Evolutionary conservation across 1,140 invertebrate species (phyloP), one percentile per base, ranked within the genome.

Genomic region (Saccostrea echinata): DNA sequence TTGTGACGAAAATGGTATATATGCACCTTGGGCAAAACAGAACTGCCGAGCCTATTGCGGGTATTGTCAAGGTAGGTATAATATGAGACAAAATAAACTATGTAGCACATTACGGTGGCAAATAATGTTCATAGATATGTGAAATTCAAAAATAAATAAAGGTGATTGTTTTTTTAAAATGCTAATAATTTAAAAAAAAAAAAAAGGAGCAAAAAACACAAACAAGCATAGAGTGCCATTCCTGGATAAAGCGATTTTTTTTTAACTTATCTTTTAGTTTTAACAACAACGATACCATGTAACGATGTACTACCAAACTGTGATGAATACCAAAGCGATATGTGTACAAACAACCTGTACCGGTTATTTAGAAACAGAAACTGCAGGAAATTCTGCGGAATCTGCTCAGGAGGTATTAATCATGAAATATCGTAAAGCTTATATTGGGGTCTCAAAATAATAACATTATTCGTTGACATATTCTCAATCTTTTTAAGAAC

Each of bases 341-440:
- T 88, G 16, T 88, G 87, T 85, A 61, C 83, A 12, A 88, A 88
- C 76, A 30, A 12, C 18, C 18, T 85, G 4, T 88, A 81, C 53
- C 71, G 68, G 61, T 33, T 85, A 24, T 88, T 88, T 51, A 84
- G 87, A 52, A 53, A 85, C 18, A 81, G 81, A 12, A 88, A 88
- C 71, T 88, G 87, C 81, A 57, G 53, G 27, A 88, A 61, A 51
- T 88, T 81, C 27, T 88, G 87, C 27, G 18, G n/a, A n/a, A 16
- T 88, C n/a, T 88, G 87, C 55, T 84, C 83, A 84, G 27, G 83
- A 76, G 68, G 68, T 76, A 33, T 76, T 18, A 21, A n/a, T 61
- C 18, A n/a, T 61, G n/a, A 61, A 61, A 61, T 61, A 21, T 18
- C n/a, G 18, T 61, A 18, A 61, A 18, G 3, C 55, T 57, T 57